Base-by-base conservation (phyloP, 2,797 vertebrate species). In the Rousettus madagascariensis region DNA sequence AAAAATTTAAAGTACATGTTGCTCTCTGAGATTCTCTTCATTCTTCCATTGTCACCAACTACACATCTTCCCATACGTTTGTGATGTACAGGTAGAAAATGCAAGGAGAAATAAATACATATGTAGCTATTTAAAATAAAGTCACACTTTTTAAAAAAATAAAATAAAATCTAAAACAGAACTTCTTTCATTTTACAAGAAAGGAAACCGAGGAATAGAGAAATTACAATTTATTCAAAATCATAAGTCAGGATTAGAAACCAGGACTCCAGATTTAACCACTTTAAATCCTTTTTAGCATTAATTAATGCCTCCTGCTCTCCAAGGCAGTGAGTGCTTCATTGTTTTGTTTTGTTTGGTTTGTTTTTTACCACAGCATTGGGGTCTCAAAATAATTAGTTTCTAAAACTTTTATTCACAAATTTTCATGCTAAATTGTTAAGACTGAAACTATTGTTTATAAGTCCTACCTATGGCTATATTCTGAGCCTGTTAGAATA, bases 371-470 rank as follows among this genome's bases (percentile, higher is more conserved):
- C n/a, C 53, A 93, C 22, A 66, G n/a, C n/a, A 66, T n/a, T 77
- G 24, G 10, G 5, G 55, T 96, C 96, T 95, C 65, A 90, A 90
- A 91, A 89, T 86, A 79, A 92, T 66, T 41, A 63, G 33, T 93
- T 96, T 92, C 69, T 92, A 84, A 97, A 97, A 96, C 36, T 96
- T 95, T 72, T 86, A 69, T 79, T 92, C 68, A 95, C 33, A 65
- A 53, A 72, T 86, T 96, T 95, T 94, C 85, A 96, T 61, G 46
- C 55, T 90, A 78, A 92, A 13, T 38, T 90, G 33, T 90, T 65
- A 95, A 38, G 53, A 97, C 0, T 80, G 22, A 91, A 94, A 77
- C 33, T 91, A 84, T 19, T 72, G 0, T 79, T 22, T 74, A 30
- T 36, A 79, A 53, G 7, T 63, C 36, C 43, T 86, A 91, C 84